Conservation (phyloP, 1,140 invertebrate species). For the Phocides pigmalion region DNA sequence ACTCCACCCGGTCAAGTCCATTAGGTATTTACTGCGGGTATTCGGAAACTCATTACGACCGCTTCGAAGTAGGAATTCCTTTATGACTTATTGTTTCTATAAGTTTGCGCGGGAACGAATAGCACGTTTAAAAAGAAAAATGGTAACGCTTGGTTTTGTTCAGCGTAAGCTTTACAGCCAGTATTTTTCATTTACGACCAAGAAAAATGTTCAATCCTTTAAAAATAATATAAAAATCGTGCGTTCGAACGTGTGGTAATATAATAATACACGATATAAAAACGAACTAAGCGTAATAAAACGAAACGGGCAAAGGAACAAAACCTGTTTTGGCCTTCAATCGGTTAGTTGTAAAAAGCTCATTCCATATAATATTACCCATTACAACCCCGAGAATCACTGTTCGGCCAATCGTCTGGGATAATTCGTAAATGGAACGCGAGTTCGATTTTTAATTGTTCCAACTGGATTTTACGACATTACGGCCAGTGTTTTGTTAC, state of each 20-base stretch:
- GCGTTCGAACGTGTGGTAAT: constrained; percentile 63
- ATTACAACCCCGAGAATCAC: constrained; percentile 80
- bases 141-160: constrained; percentile 38
- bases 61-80: constrained; percentile 65
- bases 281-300: constrained; percentile 74
- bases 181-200: constrained; percentile 33
- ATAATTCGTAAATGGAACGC: constrained; percentile 76
- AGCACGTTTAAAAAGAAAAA: constrained; percentile 43
- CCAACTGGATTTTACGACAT: constrained; percentile 63
- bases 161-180: constrained; percentile 26
- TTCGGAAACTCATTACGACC: constrained; percentile 74
- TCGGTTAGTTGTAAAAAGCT: constrained; percentile 80
- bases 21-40: constrained; percentile 63
- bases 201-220: constrained; percentile 41
- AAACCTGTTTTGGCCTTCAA: constrained; percentile 73
- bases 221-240: constrained; percentile 47
- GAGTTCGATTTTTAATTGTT: constrained; percentile 80
- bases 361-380: constrained; percentile 81
- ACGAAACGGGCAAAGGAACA: constrained; percentile 67
- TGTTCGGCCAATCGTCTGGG: constrained; percentile 65
- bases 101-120: constrained; percentile 51
- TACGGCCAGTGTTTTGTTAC: constrained; percentile 58
- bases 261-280: constrained; percentile 73
- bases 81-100: constrained; percentile 77
- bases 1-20: constrained; percentile 67